Percentiles rank a stretch among this genome's conserved stretches.
phyloP scores from a whole-genome alignment of 2,888 invertebrate genomes.

The Tinea trinotella region DNA sequence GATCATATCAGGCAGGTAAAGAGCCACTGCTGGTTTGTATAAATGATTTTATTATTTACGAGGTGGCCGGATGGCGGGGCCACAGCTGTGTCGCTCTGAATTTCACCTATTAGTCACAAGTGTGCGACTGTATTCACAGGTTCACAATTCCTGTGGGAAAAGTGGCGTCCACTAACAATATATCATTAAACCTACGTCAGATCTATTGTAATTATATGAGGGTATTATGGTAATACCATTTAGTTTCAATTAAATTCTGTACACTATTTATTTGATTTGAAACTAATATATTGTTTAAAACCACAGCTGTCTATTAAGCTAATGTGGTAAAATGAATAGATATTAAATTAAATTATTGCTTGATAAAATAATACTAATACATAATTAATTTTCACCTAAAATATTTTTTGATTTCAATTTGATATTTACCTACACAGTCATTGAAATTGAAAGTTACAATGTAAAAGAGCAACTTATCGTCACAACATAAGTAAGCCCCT shows the following conservation, averaged over 20 bases:
- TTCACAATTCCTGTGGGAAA: slow-evolving; percentile 2
- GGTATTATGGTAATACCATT: neutral
- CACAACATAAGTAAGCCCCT: slow-evolving; percentile 12
- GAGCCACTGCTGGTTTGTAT: neutral
- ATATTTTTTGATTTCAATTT: too few relatives aligned
- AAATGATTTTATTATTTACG: slow-evolving; percentile 19
- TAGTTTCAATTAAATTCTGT: too few relatives aligned
- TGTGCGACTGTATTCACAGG: neutral
- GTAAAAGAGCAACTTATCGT: neutral
- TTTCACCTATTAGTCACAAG: slow-evolving; percentile 18
- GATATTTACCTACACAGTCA: too few relatives aligned
- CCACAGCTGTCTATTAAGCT: too few relatives aligned
- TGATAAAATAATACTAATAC: too few relatives aligned
- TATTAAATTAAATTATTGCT: too few relatives aligned
- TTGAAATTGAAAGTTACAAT: neutral
- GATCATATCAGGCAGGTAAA: neutral
- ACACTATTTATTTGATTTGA: too few relatives aligned
- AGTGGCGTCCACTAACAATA: neutral
- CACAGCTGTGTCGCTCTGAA: slow-evolving; percentile 15
- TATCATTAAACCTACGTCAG: neutral
- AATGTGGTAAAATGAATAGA: too few relatives aligned
- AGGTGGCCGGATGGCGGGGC: slow-evolving; percentile 5
- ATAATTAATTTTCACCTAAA: too few relatives aligned
- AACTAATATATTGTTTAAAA: too few relatives aligned
- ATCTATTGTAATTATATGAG: neutral